Evolutionary conservation across 2,797 vertebrate species (phyloP), one percentile per base, ranked within the genome.

Genomic region (Sphaeramia orbicularis): DNA sequence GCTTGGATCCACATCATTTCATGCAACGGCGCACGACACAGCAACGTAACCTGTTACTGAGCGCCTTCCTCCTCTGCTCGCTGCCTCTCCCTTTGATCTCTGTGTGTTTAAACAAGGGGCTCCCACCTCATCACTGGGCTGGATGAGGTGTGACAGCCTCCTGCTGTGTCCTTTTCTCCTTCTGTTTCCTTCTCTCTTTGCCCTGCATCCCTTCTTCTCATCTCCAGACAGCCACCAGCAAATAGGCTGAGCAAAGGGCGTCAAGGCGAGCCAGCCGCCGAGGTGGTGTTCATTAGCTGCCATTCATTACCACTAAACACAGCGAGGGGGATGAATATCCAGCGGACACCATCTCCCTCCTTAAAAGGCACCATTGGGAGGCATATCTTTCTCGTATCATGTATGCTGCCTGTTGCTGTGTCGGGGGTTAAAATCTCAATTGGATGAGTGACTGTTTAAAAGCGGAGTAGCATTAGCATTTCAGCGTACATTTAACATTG

Each of bases 261-360:
- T 71, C 36, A 16, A 65, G 76, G 72, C 72, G 73, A 74, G 75
- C 42, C 55, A 2, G 68, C 24, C 49, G 0, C 60, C 59, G 78
- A 75, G 54, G 81, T 65, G 73, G 63, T 65, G 77, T 83, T 89
- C 89, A 83, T 91, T 89, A 90, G 84, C 74, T 77, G 76, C 70
- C 84, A 83, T 83, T 90, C 77, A 87, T 89, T 84, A 89, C 48
- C 16, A 30, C 57, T 43, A 65, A 87, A 83, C 88, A 55, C 90
- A 90, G 89, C 68, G 6, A 83, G 88, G 71, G 85, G 84, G 47
- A 71, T 55, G 15, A 68, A 71, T 74, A 79, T 87, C 74, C 77
- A 66, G 79, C 36, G 36, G 77, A 77, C 72, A 72, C 64, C 21
- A 8, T 74, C 74, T 74, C 47, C 56, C 47, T 48, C 49, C 51